phyloP scores from a whole-genome alignment of 2,888 invertebrate genomes.

The Sacculina carcini region DNA sequence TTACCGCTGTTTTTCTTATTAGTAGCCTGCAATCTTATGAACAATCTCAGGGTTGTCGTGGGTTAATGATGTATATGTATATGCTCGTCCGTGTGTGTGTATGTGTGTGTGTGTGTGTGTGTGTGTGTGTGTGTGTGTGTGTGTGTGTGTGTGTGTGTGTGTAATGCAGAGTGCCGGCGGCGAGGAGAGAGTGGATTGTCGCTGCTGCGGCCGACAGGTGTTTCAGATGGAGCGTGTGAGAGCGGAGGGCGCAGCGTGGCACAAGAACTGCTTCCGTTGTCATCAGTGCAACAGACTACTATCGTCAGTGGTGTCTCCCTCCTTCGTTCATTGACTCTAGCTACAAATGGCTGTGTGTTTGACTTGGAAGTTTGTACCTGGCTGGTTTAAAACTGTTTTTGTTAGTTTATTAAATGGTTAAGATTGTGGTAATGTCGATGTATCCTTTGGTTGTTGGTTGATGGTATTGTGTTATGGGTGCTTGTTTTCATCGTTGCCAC shows the following conservation, averaged over 20 bases:
- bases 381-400: slow-evolving; percentile 4
- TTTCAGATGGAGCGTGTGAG: slow-evolving; percentile 92
- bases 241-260: slow-evolving; percentile 69
- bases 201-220: slow-evolving; percentile 49
- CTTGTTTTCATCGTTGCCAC: too few relatives aligned
- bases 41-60: not conserved
- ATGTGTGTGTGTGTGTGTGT: not conserved
- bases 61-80: not conserved
- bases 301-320: slow-evolving; percentile 35
- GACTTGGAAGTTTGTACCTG: too few relatives aligned
- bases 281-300: slow-evolving; percentile 73
- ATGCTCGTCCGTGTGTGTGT: not conserved
- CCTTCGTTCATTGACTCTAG: too few relatives aligned
- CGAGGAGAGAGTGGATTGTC: slow-evolving; percentile 11
- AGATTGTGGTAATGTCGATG: too few relatives aligned
- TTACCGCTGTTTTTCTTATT: not conserved
- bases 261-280: slow-evolving; percentile 84
- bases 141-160: slow-evolving; percentile 1
- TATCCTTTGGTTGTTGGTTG: too few relatives aligned
- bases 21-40: too few relatives aligned
- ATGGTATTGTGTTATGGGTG: too few relatives aligned
- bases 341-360: too few relatives aligned
- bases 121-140: slow-evolving; percentile 1
- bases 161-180: slow-evolving; percentile 1
- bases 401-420: not conserved